Percentiles rank a stretch among this genome's conserved stretches.
phyloP scores from a whole-genome alignment of 2,797 vertebrate genomes.

The Helicolenus hilgendorfi region DNA sequence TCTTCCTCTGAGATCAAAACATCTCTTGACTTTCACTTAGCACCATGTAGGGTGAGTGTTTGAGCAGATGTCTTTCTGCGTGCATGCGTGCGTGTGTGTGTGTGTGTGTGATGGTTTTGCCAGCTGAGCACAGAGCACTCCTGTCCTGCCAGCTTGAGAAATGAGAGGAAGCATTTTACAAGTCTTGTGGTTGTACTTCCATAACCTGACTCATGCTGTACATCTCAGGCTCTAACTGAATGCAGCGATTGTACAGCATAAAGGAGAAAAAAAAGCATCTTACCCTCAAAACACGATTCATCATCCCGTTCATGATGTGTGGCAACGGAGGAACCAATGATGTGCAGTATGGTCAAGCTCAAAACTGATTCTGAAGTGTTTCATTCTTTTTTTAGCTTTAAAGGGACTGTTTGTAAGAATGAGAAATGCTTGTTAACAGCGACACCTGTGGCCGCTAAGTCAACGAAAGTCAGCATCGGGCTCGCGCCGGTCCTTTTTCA shows the following conservation, averaged over 20 bases:
- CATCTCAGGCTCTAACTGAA: conserved; percentile 10
- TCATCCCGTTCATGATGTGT: background rate
- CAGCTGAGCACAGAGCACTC: conserved; percentile 43
- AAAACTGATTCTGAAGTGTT: background rate
- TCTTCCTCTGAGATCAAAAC: conserved; percentile 59
- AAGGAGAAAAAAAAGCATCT: background rate
- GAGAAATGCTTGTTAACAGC: no score
- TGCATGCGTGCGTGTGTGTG: conserved; percentile 4
- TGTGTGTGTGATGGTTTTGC: conserved; percentile 53
- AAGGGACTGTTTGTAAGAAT: no score
- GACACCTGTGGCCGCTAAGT: no score
- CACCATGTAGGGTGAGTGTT: conserved; percentile 27
- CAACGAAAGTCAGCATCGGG: rapidly evolving
- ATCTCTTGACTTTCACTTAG: conserved; percentile 61
- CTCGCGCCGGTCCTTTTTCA: rapidly evolving
- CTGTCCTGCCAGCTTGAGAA: conserved; percentile 60
- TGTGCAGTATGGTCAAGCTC: background rate
- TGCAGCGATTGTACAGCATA: background rate
- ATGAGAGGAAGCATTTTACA: conserved; percentile 78
- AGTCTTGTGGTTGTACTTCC: conserved; percentile 46
- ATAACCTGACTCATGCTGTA: conserved; percentile 24
- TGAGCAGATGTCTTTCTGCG: conserved; percentile 56
- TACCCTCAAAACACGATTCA: background rate
- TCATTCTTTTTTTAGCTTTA: background rate
- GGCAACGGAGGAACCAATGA: background rate